A percentile compares a stretch with the other conserved stretches of the same genome.
Evolutionary conservation across 2,888 invertebrate genomes (phyloP).

Genomic region (Hydraecia micacea): DNA sequence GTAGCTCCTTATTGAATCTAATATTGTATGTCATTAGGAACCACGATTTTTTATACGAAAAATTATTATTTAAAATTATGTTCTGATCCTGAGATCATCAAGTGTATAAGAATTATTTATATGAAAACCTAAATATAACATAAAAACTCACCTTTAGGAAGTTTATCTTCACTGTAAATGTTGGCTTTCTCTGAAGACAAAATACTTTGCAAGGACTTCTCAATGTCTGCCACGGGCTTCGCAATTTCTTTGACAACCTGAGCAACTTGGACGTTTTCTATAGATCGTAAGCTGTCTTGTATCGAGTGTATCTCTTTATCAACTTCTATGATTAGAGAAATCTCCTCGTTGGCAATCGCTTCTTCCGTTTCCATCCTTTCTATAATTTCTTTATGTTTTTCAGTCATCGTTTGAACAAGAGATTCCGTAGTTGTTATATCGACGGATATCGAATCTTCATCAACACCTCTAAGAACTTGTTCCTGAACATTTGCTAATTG

Average conservation of each 20-base stretch:
- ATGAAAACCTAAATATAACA: background rate
- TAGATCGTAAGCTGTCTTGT: slow-evolving; percentile 78
- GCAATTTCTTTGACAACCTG: slow-evolving; percentile 73
- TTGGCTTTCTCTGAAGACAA: slow-evolving; percentile 68
- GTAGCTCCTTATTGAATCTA: background rate
- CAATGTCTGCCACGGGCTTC: slow-evolving; percentile 78
- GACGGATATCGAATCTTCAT: slow-evolving; percentile 77
- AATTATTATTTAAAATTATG: background rate
- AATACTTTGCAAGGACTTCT: slow-evolving; percentile 75
- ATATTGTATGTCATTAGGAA: background rate
- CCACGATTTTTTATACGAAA: background rate
- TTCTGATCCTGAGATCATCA: background rate
- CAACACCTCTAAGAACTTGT: slow-evolving; percentile 75
- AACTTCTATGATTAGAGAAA: slow-evolving; percentile 78
- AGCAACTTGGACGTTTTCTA: slow-evolving; percentile 72
- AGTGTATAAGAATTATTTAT: background rate
- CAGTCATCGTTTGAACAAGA: slow-evolving; percentile 79
- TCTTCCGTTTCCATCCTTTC: slow-evolving; percentile 75
- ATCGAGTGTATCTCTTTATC: slow-evolving; percentile 81
- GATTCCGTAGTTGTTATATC: slow-evolving; percentile 81
- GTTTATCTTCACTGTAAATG: slow-evolving; percentile 61
- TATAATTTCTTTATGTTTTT: slow-evolving; percentile 81
- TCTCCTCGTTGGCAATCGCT: slow-evolving; percentile 73
- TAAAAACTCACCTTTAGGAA: slow-evolving; percentile 77
- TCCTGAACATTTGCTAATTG: slow-evolving; percentile 80